Conservation (phyloP, 2,797 vertebrate species). For the Antrozous pallidus region DNA sequence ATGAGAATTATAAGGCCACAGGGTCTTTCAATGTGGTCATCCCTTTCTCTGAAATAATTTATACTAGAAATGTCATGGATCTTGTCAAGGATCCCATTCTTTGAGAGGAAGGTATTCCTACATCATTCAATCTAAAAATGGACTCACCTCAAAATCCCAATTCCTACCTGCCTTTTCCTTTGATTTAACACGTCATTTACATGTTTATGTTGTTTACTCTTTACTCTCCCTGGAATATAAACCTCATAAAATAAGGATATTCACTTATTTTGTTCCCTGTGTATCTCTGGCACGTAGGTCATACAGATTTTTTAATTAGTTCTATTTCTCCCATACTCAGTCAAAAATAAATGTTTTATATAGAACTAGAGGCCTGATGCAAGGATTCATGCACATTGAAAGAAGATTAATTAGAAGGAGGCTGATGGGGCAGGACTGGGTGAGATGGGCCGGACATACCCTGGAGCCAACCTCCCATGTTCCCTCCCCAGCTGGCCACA, state of each 20-base stretch:
- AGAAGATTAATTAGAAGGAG: too few relatives aligned
- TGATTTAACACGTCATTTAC: neutral
- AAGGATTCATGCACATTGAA: too few relatives aligned
- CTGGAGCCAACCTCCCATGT: too few relatives aligned
- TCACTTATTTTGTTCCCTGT: neutral
- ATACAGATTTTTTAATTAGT: neutral
- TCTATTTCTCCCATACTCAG: neutral
- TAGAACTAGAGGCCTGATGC: neutral
- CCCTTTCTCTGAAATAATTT: neutral
- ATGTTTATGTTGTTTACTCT: neutral
- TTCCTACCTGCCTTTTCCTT: neutral
- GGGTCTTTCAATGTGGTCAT: neutral
- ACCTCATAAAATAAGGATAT: neutral
- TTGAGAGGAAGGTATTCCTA: fast-evolving
- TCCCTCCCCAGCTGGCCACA: too few relatives aligned
- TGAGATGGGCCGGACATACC: too few relatives aligned
- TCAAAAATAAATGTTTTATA: neutral
- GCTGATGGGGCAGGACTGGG: too few relatives aligned
- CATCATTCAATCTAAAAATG: neutral
- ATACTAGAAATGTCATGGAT: neutral
- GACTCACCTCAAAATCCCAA: neutral
- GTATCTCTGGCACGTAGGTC: neutral
- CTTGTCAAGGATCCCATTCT: neutral
- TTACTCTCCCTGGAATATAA: neutral
- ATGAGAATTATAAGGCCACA: neutral